These are phyloP conservation scores for Chaetodon trifasciatus DNA, from an alignment of 2,797 vertebrate genomes.

Conservation along the genomic window DNA sequence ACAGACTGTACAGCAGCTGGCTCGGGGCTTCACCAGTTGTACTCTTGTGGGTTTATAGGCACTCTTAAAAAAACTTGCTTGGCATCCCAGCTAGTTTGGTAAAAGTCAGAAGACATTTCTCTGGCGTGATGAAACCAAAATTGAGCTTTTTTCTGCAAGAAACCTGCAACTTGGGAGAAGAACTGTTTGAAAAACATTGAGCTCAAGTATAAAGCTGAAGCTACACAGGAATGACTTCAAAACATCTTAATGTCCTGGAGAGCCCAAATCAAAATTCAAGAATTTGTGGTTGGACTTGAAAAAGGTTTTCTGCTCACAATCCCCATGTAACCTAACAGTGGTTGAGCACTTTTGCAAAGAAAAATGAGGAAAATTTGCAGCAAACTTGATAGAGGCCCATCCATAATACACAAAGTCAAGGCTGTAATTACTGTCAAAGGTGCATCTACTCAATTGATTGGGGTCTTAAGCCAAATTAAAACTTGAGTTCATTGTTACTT, in stretches of 20 bases:
- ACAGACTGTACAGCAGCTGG: neutral
- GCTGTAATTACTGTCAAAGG: neutral
- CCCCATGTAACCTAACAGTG: too few relatives aligned
- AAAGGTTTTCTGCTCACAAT: neutral
- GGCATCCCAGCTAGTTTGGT: slow-evolving; percentile 4
- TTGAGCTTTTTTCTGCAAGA: neutral
- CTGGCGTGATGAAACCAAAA: neutral
- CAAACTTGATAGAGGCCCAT: neutral
- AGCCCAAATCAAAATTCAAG: neutral
- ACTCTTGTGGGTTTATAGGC: neutral
- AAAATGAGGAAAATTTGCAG: neutral
- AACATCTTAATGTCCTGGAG: neutral
- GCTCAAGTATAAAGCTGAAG: neutral
- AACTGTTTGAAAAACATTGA: neutral
- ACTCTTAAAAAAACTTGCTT: neutral
- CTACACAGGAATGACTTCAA: neutral
- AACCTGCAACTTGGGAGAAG: neutral
- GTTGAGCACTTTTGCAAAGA: neutral
- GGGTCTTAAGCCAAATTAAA: neutral
- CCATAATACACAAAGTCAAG: neutral
- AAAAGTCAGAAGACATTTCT: neutral
- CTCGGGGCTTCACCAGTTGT: neutral
- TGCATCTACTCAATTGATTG: neutral
- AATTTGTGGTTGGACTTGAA: neutral
- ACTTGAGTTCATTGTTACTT: neutral